phyloP scores from a whole-genome alignment of 2,113 vertebrate genomes.

The Perca flavescens region DNA sequence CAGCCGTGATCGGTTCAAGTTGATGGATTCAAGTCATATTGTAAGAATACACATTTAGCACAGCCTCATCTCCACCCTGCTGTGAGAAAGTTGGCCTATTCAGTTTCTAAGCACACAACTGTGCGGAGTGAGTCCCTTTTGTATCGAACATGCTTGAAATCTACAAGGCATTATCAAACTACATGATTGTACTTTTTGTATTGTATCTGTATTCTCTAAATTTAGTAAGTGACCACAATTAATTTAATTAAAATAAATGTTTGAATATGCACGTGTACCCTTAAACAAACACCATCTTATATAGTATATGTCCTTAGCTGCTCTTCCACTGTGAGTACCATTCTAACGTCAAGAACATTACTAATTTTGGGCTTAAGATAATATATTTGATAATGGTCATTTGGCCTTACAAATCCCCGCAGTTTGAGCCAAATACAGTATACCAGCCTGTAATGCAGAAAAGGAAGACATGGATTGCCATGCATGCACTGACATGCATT shows the following conservation, averaged over 20 bases:
- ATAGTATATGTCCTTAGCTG: neutral
- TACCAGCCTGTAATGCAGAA: constrained; percentile 3
- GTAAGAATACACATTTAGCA: constrained; percentile 7
- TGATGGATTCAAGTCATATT: constrained; percentile 4
- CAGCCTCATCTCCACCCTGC: neutral
- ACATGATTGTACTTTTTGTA: neutral
- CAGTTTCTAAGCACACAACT: constrained; percentile 27
- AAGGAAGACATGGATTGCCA: constrained; percentile 25
- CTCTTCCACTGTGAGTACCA: neutral
- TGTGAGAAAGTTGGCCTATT: neutral
- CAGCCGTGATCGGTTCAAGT: neutral
- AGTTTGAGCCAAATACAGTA: neutral
- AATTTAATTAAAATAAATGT: no score
- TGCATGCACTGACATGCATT: constrained; percentile 38
- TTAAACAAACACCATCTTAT: neutral
- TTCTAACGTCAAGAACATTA: neutral
- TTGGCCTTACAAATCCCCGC: constrained; percentile 1
- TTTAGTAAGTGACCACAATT: neutral
- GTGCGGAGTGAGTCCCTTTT: neutral
- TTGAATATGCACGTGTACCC: neutral
- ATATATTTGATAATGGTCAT: constrained; percentile 16
- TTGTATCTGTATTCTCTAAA: neutral
- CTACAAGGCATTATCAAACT: neutral
- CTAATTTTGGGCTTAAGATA: neutral
- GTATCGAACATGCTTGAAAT: constrained; percentile 13